Evolutionary conservation across 2,888 invertebrate genomes (phyloP).

Genomic region (Pelosia muscerda): DNA sequence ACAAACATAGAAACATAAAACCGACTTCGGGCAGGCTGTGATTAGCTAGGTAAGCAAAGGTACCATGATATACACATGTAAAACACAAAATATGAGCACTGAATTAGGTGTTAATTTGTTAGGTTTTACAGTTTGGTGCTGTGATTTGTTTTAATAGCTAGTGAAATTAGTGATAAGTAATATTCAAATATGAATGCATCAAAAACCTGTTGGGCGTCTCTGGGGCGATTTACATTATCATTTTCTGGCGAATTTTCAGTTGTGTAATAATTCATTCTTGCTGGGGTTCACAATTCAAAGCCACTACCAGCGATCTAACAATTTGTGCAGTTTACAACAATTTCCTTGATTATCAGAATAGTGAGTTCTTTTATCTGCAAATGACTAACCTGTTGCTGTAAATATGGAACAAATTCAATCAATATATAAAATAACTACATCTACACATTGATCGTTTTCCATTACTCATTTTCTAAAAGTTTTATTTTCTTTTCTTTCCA

Average conservation of each 20-base stretch:
- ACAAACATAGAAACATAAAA: not conserved
- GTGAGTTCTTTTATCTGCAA: not conserved
- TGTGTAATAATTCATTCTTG: slow-evolving; percentile 60
- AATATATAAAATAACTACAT: not conserved
- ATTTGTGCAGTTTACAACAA: slow-evolving; percentile 1
- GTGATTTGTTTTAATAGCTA: slow-evolving; percentile 13
- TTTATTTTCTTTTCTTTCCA: not conserved
- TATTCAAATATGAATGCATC: slow-evolving; percentile 33
- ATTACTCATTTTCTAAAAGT: not conserved
- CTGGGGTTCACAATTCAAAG: slow-evolving; percentile 6
- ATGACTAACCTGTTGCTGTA: slow-evolving; percentile 14
- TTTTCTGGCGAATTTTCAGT: slow-evolving; percentile 60
- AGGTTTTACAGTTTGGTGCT: slow-evolving; percentile 25
- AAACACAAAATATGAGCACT: slow-evolving; percentile 22
- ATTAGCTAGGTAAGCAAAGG: slow-evolving; percentile 11
- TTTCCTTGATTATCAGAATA: not conserved
- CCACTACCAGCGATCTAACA: slow-evolving; percentile 7
- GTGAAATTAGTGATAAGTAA: slow-evolving; percentile 49
- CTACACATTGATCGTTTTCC: not conserved
- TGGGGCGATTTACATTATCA: slow-evolving; percentile 59
- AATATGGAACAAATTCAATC: not conserved
- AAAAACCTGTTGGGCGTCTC: slow-evolving; percentile 69
- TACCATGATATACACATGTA: slow-evolving; percentile 2
- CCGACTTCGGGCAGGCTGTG: not conserved
- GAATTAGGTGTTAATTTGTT: slow-evolving; percentile 19